Evolutionary conservation across 2,888 invertebrate genomes (phyloP), one percentile per base, ranked within the genome.

Genomic region (Apantesis nais): DNA sequence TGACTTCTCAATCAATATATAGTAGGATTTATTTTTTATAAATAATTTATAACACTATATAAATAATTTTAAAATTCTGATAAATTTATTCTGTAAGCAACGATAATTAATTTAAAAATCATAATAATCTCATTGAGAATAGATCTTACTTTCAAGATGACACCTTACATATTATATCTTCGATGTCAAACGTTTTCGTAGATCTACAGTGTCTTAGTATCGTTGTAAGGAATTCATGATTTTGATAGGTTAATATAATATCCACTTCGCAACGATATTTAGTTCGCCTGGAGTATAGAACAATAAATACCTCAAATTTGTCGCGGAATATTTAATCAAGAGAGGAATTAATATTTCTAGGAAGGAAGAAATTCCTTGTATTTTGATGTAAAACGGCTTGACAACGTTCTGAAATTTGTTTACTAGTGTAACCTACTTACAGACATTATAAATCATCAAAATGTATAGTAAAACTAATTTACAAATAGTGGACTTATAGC

Each of bases 291-390:
- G 19, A 65, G n/a, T n/a, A n/a, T 60, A 12, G 34, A 29, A 64
- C 65, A 48, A 44, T 55, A 25, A 25, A n/a, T 37, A 16, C 16
- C 41, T 68, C 37, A 64, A 34, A 58, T 62, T 64, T 58, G 58
- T 44, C 25, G 39, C 5, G 12, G 31, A 48, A 65, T 65, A 14
- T 48, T 37, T 60, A 34, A 65, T 41, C 22, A 37, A 41, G 11
- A 31, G 5, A 67, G 41, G n/a, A 48, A 69, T 69, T 64, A 69
- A 60, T 69, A 44, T 41, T 37, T 52, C 25, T 65, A 12, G 29
- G 25, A 48, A 19, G 34, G 31, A 60, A 44, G 41, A 41, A n/a
- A 58, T 64, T 31, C n/a, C 34, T 19, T n/a, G 16, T 41, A 44
- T 25, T 68, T 64, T 60, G 22, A 34, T 31, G 1, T 48, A 12